Conservation (phyloP, 2,113 vertebrate genomes). For the Gila orcuttii region DNA sequence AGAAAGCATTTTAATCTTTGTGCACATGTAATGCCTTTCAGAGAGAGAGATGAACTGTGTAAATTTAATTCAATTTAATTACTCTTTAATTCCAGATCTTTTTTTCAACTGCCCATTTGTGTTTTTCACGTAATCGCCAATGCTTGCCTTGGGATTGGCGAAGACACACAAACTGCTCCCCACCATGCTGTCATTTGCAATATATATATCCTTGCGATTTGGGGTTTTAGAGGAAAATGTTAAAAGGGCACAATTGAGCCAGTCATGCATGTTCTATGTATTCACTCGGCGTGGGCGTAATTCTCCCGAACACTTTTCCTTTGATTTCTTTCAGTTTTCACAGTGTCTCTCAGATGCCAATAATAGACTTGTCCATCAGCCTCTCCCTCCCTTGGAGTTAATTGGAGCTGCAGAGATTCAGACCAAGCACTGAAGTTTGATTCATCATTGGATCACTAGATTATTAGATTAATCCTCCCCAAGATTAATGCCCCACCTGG, state of each 20-base stretch:
- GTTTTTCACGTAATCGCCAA: neutral
- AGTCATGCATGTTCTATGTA: constrained; percentile 71
- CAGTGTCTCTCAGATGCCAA: constrained; percentile 70
- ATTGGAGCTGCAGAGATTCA: constrained; percentile 69
- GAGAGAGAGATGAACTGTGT: neutral
- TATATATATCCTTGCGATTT: constrained; percentile 58
- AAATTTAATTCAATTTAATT: neutral
- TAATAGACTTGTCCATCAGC: constrained; percentile 82
- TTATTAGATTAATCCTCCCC: constrained; percentile 60
- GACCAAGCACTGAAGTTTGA: constrained; percentile 66
- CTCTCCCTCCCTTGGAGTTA: constrained; percentile 76
- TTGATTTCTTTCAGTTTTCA: constrained; percentile 72
- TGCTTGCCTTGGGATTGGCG: neutral
- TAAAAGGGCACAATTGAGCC: constrained; percentile 69
- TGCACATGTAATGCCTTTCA: neutral
- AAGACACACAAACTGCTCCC: neutral
- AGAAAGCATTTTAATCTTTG: constrained; percentile 22
- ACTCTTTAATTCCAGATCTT: neutral
- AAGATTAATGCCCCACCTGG: constrained; percentile 71
- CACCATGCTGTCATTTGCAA: constrained; percentile 48
- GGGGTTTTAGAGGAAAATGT: constrained; percentile 57
- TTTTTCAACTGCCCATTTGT: constrained; percentile 1
- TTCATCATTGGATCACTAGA: constrained; percentile 79
- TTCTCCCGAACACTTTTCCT: constrained; percentile 72
- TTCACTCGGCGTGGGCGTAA: constrained; percentile 71